Base-by-base conservation (phyloP, 1,140 invertebrate species). In the Acromyrmex charruanus region DNA sequence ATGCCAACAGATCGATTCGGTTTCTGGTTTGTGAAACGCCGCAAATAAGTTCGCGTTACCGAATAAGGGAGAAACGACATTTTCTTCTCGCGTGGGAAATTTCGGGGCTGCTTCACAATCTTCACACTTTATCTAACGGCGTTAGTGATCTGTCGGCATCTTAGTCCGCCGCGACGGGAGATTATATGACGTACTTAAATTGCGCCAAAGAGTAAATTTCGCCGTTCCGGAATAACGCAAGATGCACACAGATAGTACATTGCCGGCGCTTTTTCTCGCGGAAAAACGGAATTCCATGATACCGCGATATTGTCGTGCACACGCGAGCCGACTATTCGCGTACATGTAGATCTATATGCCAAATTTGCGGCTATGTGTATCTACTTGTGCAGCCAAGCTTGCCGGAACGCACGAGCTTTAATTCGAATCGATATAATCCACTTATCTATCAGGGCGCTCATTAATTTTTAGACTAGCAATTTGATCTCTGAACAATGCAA, bases 391-490 rank as follows among this genome's bases (percentile, higher is more conserved):
- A 25, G 25, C 59, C 6, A 0, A 12, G 28, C 49, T 66, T 59
- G 74, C 65, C 72, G 75, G 77, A 69, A 88, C 77, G 66, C 75
- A 59, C 68, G 88, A 84, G 88, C 59, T 90, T 87, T 87, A 87
- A 89, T 89, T 71, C 71, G 58, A 71, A 77, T 44, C 79, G 61
- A 25, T 51, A 81, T 87, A 87, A 90, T 89, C 89, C 88, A 86
- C 88, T 90, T 89, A 85, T 63, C 63, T 66, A 35, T 59, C 59
- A 25, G 63, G 35, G 55, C 61, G 88, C 69, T 89, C 87, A 87
- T 90, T 89, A 87, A 87, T 90, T 89, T 89, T 87, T 87, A 61
- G 66, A 51, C 21, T 51, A 25, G 21, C 79, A 79, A 90, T 89
- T 71, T 71, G 65, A 90, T 84, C 55, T 12, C 7, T 68, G 39